phyloP scores from a whole-genome alignment of 2,797 vertebrate species.

The Ataeniobius toweri region DNA sequence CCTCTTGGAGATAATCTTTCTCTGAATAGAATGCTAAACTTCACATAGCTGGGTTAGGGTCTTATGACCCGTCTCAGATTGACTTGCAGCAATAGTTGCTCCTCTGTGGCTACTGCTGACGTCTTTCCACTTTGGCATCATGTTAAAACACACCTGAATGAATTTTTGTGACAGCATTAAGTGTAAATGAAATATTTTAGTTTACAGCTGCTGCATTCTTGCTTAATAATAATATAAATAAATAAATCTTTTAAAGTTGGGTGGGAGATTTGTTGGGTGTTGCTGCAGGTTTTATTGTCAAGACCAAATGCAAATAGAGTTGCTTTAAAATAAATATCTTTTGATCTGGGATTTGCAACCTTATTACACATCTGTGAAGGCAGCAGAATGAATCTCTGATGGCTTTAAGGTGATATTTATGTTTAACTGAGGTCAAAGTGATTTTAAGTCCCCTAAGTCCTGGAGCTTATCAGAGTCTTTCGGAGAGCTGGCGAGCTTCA shows the following conservation, averaged over 20 bases:
- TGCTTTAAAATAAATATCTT: conserved; percentile 45
- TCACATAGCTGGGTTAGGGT: too few species aligned
- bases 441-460: conserved; percentile 56
- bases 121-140: too few species aligned
- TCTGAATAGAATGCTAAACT: too few species aligned
- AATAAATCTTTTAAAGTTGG: conserved; percentile 21
- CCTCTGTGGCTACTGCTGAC: too few species aligned
- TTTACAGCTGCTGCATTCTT: too few species aligned
- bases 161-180: conserved; percentile 13
- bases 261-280: conserved; percentile 2
- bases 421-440: conserved; percentile 60
- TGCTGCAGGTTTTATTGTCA: conserved; percentile 41
- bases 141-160: conserved; percentile 1
- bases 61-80: too few species aligned
- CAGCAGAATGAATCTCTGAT: conserved; percentile 25
- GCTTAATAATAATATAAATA: neutral
- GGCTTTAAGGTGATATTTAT: conserved; percentile 49
- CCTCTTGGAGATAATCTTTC: too few species aligned
- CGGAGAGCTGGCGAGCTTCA: conserved; percentile 31
- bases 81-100: too few species aligned
- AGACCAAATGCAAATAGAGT: conserved; percentile 56
- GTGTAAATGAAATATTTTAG: too few species aligned
- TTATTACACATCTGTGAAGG: conserved; percentile 47
- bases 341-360: conserved; percentile 50
- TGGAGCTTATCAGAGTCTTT: conserved; percentile 52